phyloP scores from a whole-genome alignment of 2,888 invertebrate species.

The Elmis aenea region DNA sequence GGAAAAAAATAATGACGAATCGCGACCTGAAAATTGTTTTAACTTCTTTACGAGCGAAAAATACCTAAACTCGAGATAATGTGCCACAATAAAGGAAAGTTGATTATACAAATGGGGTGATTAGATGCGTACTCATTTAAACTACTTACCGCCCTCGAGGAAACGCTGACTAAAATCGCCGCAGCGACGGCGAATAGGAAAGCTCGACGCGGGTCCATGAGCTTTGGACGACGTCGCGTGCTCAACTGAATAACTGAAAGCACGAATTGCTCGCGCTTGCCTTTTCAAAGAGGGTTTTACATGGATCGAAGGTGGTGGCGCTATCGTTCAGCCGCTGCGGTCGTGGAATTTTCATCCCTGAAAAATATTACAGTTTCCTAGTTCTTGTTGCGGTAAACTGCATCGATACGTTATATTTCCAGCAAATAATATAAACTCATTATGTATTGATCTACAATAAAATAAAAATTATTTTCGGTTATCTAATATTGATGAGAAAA shows the following conservation, averaged over 20 bases:
- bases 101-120: conserved; percentile 10
- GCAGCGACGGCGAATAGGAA: conserved; percentile 20
- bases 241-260: conserved; percentile 18
- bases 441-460: too few species aligned
- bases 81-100: conserved; percentile 5
- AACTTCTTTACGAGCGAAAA: conserved; percentile 12
- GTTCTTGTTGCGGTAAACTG: too few species aligned
- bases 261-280: conserved; percentile 12
- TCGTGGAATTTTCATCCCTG: too few species aligned
- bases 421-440: too few species aligned
- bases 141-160: conserved; percentile 27
- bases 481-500: too few species aligned
- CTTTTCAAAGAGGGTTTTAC: too few species aligned
- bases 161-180: conserved; percentile 22
- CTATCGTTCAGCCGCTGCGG: too few species aligned
- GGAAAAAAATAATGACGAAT: conserved; percentile 23
- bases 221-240: conserved; percentile 14
- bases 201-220: conserved; percentile 14
- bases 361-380: too few species aligned
- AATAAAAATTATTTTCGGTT: too few species aligned
- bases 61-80: conserved; percentile 5
- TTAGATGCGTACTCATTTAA: conserved; percentile 9
- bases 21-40: conserved; percentile 21
- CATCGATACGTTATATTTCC: too few species aligned
- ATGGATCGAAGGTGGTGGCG: too few species aligned